These are phyloP conservation scores for Palloptera scutellata DNA, from an alignment of 2,888 invertebrate species.

Conservation along the genomic window DNA sequence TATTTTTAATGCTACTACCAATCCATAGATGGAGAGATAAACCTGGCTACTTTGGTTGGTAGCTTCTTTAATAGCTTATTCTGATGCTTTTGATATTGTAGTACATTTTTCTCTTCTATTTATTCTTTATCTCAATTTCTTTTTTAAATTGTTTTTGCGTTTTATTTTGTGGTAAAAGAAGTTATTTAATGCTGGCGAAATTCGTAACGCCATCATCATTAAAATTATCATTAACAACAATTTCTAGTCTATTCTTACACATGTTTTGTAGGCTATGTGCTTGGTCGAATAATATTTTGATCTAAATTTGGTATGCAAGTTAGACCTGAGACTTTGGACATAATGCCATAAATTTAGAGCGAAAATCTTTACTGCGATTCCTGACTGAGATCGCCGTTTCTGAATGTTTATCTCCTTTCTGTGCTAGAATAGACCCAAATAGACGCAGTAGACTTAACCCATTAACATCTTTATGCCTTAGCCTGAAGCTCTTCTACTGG, in stretches of 20 bases:
- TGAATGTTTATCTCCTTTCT: no score
- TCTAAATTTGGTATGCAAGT: no score
- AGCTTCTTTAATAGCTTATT: conserved; percentile 13
- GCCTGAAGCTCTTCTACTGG: no score
- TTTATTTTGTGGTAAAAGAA: conserved; percentile 11
- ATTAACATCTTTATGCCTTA: no score
- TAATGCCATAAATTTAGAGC: no score
- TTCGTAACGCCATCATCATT: conserved; percentile 33
- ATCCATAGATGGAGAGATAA: conserved; percentile 9
- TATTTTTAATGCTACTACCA: conserved; percentile 25
- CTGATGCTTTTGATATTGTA: conserved; percentile 24
- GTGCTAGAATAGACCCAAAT: no score
- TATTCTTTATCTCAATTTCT: conserved; percentile 5
- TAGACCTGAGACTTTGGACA: no score
- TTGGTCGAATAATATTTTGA: no score
- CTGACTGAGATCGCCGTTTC: no score
- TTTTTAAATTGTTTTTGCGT: conserved; percentile 1
- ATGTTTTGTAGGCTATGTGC: background rate
- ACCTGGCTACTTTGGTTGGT: background rate
- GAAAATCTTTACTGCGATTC: no score
- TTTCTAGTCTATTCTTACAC: conserved; percentile 6
- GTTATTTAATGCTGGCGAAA: conserved; percentile 30
- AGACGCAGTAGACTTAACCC: no score
- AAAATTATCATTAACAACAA: conserved; percentile 29
- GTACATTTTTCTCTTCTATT: conserved; percentile 1